Percentiles rank a stretch among this genome's conserved stretches.
These are phyloP conservation scores for Oceanites oceanicus DNA, from an alignment of 2,113 vertebrate species.

Conservation along the genomic window DNA sequence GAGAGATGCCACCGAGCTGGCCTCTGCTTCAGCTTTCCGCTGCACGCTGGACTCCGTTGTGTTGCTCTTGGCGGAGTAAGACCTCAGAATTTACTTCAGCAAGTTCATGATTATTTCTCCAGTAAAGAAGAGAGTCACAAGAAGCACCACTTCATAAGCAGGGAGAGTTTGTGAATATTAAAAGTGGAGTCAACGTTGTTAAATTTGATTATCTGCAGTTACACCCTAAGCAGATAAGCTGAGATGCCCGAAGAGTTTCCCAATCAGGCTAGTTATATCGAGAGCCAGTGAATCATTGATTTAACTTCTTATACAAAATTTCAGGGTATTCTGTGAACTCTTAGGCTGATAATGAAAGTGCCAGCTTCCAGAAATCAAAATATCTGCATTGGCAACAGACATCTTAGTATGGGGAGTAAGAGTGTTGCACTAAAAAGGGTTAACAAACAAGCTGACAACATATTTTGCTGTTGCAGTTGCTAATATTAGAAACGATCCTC, in stretches of 20 bases:
- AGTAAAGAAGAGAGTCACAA: not conserved
- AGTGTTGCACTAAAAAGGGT: not conserved
- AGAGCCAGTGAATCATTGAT: not conserved
- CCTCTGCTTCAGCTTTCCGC: not conserved
- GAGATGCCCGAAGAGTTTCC: not conserved
- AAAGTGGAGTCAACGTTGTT: not conserved
- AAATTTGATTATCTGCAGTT: not conserved
- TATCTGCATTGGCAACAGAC: not conserved
- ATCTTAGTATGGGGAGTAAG: not conserved
- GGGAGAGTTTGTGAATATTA: not conserved
- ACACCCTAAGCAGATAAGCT: not conserved
- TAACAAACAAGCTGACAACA: not conserved
- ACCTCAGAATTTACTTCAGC: not conserved
- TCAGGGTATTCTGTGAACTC: not conserved
- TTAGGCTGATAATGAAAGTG: not conserved
- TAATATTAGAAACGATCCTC: not conserved
- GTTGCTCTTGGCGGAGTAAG: not conserved
- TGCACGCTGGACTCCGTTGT: accelerated
- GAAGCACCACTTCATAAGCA: not conserved
- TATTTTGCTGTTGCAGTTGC: not conserved
- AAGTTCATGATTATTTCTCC: not conserved
- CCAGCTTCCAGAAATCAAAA: not conserved
- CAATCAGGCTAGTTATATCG: not conserved
- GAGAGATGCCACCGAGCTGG: not conserved
- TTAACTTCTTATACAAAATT: not conserved